A percentile compares a stretch with the other conserved stretches of the same genome.
Evolutionary conservation across 92 coral and sea anemone species (phyloP).

Genomic region (Epizoanthus rinbou): DNA sequence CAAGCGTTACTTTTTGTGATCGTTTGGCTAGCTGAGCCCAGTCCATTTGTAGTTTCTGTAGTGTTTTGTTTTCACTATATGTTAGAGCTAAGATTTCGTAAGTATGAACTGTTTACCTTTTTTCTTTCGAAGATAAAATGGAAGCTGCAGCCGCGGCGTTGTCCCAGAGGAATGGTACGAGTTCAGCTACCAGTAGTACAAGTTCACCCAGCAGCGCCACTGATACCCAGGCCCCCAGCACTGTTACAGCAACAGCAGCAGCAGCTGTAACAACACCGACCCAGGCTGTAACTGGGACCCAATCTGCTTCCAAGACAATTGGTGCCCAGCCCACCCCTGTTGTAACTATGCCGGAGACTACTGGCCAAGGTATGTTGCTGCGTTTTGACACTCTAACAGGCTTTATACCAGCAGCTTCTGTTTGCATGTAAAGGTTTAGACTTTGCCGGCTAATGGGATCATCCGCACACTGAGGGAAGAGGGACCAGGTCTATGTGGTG

Average conservation of each 20-base stretch:
- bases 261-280: conserved; percentile 20
- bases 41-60: not conserved
- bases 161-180: conserved; percentile 42
- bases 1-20: too few relatives aligned
- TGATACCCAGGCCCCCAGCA: conserved; percentile 57
- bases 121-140: conserved; percentile 71
- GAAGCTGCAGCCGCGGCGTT: conserved; percentile 82
- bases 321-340: conserved; percentile 23
- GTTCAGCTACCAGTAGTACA: conserved; percentile 35
- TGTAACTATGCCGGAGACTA: conserved; percentile 11
- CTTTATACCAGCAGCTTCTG: too few relatives aligned
- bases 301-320: conserved; percentile 4
- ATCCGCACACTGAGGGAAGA: too few relatives aligned
- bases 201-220: conserved; percentile 45
- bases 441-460: too few relatives aligned
- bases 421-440: too few relatives aligned
- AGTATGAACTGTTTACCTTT: not conserved
- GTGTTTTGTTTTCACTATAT: too few relatives aligned
- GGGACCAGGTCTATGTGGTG: too few relatives aligned
- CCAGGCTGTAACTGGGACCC: conserved; percentile 10
- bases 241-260: conserved; percentile 50
- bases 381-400: not conserved
- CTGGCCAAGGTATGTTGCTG: not conserved
- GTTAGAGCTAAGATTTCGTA: not conserved
- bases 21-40: not conserved